Conservation (phyloP, 2,797 vertebrate species). For the Alca torda region DNA sequence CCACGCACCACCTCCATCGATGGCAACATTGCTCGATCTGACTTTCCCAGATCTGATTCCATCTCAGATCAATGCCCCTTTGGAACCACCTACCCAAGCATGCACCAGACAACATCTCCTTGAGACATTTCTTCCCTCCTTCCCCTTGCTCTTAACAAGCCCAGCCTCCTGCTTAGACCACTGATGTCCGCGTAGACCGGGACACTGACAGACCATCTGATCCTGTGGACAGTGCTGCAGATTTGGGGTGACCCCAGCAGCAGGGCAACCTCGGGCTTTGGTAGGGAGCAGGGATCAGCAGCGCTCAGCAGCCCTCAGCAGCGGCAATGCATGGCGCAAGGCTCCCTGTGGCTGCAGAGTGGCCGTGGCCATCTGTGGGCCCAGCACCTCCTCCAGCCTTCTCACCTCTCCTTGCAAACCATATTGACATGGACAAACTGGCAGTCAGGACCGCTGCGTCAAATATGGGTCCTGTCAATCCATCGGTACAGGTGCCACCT, state of each 20-base stretch:
- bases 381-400: background rate
- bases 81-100: background rate
- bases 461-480: rapidly evolving
- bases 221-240: background rate
- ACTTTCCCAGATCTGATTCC: background rate
- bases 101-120: too few relatives aligned
- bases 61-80: background rate
- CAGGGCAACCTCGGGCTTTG: background rate
- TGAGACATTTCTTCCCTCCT: background rate
- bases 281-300: background rate
- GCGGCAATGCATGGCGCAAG: rapidly evolving
- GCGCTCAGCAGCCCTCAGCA: background rate
- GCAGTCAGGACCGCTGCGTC: rapidly evolving
- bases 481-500: background rate
- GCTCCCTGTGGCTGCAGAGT: background rate
- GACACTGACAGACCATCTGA: background rate
- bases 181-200: background rate
- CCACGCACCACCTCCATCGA: rapidly evolving
- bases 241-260: background rate
- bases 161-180: background rate
- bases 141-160: background rate
- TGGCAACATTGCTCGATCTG: background rate
- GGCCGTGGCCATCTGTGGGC: rapidly evolving
- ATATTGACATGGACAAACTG: rapidly evolving
- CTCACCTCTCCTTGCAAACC: background rate